phyloP scores from a whole-genome alignment of 2,888 invertebrate species.

The Alloscopus bannaensis region DNA sequence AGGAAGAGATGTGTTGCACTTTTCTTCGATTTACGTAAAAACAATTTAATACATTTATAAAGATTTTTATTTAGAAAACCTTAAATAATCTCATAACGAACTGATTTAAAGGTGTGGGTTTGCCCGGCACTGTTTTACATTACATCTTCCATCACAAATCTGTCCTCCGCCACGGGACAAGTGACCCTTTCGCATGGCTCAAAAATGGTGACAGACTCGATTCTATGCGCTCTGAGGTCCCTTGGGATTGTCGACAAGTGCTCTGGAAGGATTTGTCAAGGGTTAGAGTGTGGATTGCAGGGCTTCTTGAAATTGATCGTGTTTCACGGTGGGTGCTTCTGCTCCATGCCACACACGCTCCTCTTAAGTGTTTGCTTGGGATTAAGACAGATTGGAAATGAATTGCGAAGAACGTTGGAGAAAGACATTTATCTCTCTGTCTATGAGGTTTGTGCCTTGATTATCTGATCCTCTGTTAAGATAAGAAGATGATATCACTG shows the following conservation, averaged over 20 bases:
- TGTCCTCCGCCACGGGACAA: conserved; percentile 41
- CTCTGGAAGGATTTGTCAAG: background rate
- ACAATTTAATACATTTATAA: background rate
- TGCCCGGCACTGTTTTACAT: conserved; percentile 44
- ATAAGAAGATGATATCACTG: background rate
- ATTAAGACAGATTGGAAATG: conserved; percentile 39
- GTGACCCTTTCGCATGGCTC: conserved; percentile 37
- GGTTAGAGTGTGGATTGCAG: background rate
- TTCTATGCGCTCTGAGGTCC: conserved; percentile 30
- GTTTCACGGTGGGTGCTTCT: conserved; percentile 53
- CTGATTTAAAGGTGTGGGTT: conserved; percentile 29
- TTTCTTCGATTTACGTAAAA: conserved; percentile 36
- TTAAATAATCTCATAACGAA: background rate
- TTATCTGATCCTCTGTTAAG: too few relatives aligned
- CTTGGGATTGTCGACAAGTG: conserved; percentile 2
- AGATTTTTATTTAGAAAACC: background rate
- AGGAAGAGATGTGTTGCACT: conserved; percentile 38
- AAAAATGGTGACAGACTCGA: conserved; percentile 46
- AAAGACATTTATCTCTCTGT: background rate
- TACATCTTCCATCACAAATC: conserved; percentile 38
- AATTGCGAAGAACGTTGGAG: conserved; percentile 34
- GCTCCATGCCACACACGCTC: conserved; percentile 47
- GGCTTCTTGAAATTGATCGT: conserved; percentile 41
- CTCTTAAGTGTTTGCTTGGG: conserved; percentile 27
- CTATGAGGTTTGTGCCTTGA: conserved; percentile 30